Evolutionary conservation across 2,888 invertebrate species (phyloP).

Genomic region (Lysandra coridon): DNA sequence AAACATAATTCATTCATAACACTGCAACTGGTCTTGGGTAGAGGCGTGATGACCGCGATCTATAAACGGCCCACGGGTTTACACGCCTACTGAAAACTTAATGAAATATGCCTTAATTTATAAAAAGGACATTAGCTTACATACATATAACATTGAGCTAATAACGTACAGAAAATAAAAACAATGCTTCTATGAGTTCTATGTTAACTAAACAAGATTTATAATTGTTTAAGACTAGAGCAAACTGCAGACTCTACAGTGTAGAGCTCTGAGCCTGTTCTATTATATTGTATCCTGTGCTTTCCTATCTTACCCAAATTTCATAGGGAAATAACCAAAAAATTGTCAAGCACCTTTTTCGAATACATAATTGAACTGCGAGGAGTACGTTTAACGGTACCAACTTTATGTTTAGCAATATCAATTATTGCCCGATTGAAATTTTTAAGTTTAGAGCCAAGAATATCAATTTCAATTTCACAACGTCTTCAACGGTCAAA

Average conservation of each 20-base stretch:
- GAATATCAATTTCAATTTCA: not conserved
- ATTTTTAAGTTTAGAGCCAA: not conserved
- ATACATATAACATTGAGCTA: too few relatives aligned
- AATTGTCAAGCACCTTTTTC: not conserved
- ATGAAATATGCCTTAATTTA: not conserved
- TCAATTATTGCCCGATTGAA: not conserved
- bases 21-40: not conserved
- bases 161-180: too few relatives aligned
- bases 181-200: too few relatives aligned
- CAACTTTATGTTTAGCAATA: not conserved
- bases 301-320: not conserved
- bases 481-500: slow-evolving; percentile 1
- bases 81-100: not conserved
- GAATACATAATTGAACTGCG: not conserved
- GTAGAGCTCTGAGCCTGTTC: not conserved
- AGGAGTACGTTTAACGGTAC: not conserved
- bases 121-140: too few relatives aligned
- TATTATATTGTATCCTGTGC: not conserved
- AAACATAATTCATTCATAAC: slow-evolving; percentile 23
- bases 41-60: not conserved
- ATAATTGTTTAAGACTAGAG: not conserved
- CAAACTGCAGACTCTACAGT: not conserved
- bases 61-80: not conserved
- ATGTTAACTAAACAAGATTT: not conserved
- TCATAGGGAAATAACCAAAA: not conserved